Evolutionary conservation across 2,888 invertebrate genomes (phyloP).

Genomic region (Nineta flava): DNA sequence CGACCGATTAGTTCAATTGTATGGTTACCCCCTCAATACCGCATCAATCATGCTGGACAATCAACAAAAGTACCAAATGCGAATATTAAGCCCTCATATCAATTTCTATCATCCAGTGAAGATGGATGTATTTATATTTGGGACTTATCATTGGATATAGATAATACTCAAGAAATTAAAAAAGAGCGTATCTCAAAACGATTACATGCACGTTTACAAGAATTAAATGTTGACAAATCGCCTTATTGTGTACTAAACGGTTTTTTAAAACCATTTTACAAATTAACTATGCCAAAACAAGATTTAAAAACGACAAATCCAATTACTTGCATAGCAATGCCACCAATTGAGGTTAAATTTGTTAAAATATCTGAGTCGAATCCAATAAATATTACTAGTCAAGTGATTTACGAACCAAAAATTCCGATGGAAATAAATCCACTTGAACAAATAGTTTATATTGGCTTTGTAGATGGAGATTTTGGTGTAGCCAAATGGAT

Average conservation of each 20-base stretch:
- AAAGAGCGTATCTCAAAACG: conserved; percentile 31
- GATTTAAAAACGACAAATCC: not conserved
- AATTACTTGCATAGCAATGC: not conserved
- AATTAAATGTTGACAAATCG: conserved; percentile 41
- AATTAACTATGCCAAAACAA: conserved; percentile 19
- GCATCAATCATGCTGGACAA: conserved; percentile 41
- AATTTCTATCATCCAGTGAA: conserved; percentile 46
- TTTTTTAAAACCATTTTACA: conserved; percentile 44
- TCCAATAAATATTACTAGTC: not conserved
- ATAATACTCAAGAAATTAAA: conserved; percentile 21
- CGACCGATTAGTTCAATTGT: conserved; percentile 44
- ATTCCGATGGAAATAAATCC: not conserved
- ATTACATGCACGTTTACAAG: conserved; percentile 36
- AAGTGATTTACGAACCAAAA: not conserved
- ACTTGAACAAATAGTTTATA: conserved; percentile 14
- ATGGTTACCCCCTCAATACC: conserved; percentile 49
- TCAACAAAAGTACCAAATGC: conserved; percentile 26
- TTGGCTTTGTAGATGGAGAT: conserved; percentile 21
- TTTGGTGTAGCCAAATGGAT: conserved; percentile 37
- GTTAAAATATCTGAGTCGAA: not conserved
- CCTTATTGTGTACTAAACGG: conserved; percentile 41
- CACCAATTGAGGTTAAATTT: not conserved
- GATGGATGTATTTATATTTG: conserved; percentile 57
- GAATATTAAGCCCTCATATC: conserved; percentile 30
- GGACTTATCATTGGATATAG: conserved; percentile 40